Conservation (phyloP, 2,797 vertebrate species). For the Lerista edwardsae region DNA sequence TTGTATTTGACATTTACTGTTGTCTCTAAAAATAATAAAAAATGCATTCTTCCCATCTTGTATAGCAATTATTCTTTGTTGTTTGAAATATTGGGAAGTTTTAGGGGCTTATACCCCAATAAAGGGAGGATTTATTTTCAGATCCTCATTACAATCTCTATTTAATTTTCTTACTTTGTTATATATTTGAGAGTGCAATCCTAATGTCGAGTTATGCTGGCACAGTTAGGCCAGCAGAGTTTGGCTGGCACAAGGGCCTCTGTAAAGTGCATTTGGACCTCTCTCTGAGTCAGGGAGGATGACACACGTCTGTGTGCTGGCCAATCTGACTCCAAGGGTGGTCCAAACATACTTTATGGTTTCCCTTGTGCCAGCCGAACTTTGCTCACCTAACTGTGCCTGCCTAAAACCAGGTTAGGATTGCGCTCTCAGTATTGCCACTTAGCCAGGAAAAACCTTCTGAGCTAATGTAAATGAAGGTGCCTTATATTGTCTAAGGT, state of each 20-base stretch:
- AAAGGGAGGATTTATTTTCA: constrained; percentile 41
- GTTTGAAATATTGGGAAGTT: constrained; percentile 56
- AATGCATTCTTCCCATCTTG: constrained; percentile 25
- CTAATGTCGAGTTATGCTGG: too few species aligned
- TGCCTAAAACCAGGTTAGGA: too few species aligned
- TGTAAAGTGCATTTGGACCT: too few species aligned
- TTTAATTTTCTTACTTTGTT: constrained; percentile 69
- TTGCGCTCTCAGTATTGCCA: constrained; percentile 41
- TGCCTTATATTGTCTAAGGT: constrained; percentile 58
- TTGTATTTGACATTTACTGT: constrained; percentile 64
- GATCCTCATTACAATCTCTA: constrained; percentile 55
- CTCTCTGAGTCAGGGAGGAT: too few species aligned
- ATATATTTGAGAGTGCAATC: too few species aligned
- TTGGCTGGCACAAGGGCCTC: too few species aligned
- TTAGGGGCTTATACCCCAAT: constrained; percentile 53
- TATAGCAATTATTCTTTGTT: constrained; percentile 48
- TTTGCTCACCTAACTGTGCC: too few species aligned
- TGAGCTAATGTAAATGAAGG: constrained; percentile 34
- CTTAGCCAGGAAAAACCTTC: constrained; percentile 46
- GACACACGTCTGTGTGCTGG: too few species aligned
- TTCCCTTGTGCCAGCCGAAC: too few species aligned
- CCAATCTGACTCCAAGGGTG: too few species aligned
- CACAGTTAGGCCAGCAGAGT: too few species aligned
- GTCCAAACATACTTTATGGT: too few species aligned
- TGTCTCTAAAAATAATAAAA: constrained; percentile 38